Evolutionary conservation across 1,140 invertebrate genomes (phyloP), one percentile per base, ranked within the genome.

Genomic region (Neelides sp.): DNA sequence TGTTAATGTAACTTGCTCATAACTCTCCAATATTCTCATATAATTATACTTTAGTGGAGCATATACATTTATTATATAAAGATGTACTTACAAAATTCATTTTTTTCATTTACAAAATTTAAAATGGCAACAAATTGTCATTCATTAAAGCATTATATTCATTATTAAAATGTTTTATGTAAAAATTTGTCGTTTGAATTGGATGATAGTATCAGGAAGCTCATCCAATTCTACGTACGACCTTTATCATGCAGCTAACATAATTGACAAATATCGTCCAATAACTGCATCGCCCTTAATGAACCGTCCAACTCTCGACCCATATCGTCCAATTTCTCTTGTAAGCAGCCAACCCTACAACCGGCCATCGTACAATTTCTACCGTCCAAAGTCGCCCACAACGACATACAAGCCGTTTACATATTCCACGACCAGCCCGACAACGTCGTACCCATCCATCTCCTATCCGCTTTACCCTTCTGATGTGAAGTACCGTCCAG

Each of bases 351-450:
- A 52, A 47, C 52, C 28, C 45, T 62, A 34, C 22, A 52, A 56
- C 34, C 49, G 62, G 44, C 62, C 62, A 8, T 61, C 57, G 4
- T 58, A 59, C 46, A 55, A 55, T 46, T 59, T 59, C 45, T 59
- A 51, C 22, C 50, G 45, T 7, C 54, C 49, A 2, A 26, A 44
- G n/a, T 13, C 12, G 4, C 3, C 17, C n/a, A 46, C 34, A 15
- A 49, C 54, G 22, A 57, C 51, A 12, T 56, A 50, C 44, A 57
- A 51, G 32, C 57, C 57, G n/a, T 47, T 48, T 27, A 48, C 48
- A 48, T 24, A 52, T 32, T 28, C 48, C 57, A n/a, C 42, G 56
- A n/a, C 42, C 51, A n/a, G 20, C 50, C 23, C 48, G 54, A 32
- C 28, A 32, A 2, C 23, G 23, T 13, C 44, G 19, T 15, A 10